A percentile compares a stretch with the other conserved stretches of the same genome.
Evolutionary conservation across 2,888 invertebrate species (phyloP).

Genomic region (Scrobipalpa costella): DNA sequence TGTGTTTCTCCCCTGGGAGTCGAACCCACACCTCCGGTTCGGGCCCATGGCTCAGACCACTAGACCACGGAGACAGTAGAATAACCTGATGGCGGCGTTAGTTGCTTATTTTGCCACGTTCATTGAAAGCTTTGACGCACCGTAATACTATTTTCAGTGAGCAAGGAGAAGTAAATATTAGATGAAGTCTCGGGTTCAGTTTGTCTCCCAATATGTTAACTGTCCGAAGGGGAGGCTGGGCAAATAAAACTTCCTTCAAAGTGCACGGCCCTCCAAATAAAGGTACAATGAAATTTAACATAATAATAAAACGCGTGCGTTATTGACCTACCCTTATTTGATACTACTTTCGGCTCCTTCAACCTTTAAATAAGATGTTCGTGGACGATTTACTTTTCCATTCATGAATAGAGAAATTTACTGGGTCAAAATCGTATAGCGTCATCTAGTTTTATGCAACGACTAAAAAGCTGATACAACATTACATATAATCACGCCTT

Average conservation of each 20-base stretch:
- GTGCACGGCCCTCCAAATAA: constrained; percentile 54
- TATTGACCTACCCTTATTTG: constrained; percentile 37
- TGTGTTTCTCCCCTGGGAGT: no score
- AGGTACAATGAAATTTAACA: constrained; percentile 65
- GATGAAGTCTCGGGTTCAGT: constrained; percentile 55
- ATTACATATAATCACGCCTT: no score
- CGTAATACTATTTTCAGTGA: constrained; percentile 43
- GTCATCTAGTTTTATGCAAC: no score
- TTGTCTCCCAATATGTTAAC: constrained; percentile 67
- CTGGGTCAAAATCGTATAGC: no score
- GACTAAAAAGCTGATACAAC: no score
- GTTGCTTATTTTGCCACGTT: no score
- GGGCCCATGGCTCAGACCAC: no score
- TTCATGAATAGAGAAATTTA: neutral
- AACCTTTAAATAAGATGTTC: constrained; percentile 1
- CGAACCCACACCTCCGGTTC: no score
- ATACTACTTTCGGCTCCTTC: neutral
- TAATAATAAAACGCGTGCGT: constrained; percentile 59
- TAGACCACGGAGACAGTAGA: no score
- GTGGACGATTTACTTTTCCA: neutral
- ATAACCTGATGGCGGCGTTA: no score
- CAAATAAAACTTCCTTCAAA: constrained; percentile 54
- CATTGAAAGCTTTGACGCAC: no score
- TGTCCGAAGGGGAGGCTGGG: constrained; percentile 51
- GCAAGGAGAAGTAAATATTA: constrained; percentile 61